These are phyloP conservation scores for Sinohyriopsis cumingii DNA, from an alignment of 2,888 invertebrate species.

Conservation along the genomic window DNA sequence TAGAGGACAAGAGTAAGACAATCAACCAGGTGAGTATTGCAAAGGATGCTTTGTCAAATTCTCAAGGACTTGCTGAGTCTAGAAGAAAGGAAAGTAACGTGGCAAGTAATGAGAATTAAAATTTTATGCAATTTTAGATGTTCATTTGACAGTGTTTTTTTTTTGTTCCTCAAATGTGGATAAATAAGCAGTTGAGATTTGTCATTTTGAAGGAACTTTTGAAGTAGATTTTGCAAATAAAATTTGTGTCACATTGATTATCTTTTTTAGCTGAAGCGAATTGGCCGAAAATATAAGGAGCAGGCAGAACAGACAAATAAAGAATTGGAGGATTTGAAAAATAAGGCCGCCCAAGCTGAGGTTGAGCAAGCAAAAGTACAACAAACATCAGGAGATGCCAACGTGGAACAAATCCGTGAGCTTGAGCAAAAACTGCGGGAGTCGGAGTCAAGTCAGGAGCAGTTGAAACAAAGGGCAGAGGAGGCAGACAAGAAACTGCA, in stretches of 20 bases:
- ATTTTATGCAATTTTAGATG: no score
- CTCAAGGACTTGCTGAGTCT: background rate
- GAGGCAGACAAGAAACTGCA: conserved; percentile 13
- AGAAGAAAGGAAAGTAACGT: no score
- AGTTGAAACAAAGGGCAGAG: background rate
- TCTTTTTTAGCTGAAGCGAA: conserved; percentile 78
- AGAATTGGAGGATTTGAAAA: conserved; percentile 72
- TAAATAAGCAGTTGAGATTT: no score
- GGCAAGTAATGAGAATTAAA: no score
- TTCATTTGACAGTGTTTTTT: no score
- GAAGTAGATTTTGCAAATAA: no score
- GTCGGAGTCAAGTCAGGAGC: no score
- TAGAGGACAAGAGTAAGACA: conserved; percentile 79
- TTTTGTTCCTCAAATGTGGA: no score
- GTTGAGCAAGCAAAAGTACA: conserved; percentile 9
- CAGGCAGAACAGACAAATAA: conserved; percentile 82
- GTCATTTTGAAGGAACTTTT: no score
- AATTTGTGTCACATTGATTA: background rate
- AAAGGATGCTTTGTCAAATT: background rate
- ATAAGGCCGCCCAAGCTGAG: conserved; percentile 9
- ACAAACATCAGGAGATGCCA: conserved; percentile 2
- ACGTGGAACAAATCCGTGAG: background rate
- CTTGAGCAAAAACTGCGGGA: background rate
- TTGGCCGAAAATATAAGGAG: conserved; percentile 94
- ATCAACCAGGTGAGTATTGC: conserved; percentile 68